Conservation (phyloP, 2,888 invertebrate genomes). For the Diarsia mendica region DNA sequence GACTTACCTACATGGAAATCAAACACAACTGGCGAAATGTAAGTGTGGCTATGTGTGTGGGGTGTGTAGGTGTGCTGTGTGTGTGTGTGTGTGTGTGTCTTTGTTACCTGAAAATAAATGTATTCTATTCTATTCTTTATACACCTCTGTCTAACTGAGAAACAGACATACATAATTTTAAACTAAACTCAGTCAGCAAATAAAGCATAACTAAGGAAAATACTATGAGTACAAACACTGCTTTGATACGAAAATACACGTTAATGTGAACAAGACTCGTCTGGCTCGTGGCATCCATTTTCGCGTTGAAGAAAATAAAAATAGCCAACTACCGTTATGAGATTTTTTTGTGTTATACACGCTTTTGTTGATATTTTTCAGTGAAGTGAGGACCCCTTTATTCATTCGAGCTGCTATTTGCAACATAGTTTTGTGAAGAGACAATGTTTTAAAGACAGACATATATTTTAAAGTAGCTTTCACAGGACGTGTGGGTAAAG, state of each 20-base stretch:
- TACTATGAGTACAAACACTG: not conserved
- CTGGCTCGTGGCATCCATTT: conserved; percentile 43
- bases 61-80: too few relatives aligned
- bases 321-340: conserved; percentile 17
- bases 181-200: conserved; percentile 5
- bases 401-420: not conserved
- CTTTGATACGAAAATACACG: conserved; percentile 28
- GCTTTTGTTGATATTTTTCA: conserved; percentile 21
- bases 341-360: conserved; percentile 14
- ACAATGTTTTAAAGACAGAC: not conserved
- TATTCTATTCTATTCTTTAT: too few relatives aligned
- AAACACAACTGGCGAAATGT: not conserved
- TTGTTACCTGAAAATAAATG: too few relatives aligned
- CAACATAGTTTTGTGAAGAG: not conserved
- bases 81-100: too few relatives aligned
- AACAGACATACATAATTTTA: conserved; percentile 4
- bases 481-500: too few relatives aligned
- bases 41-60: too few relatives aligned
- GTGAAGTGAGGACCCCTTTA: not conserved
- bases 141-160: not conserved
- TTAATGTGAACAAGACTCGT: conserved; percentile 17
- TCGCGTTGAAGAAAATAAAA: conserved; percentile 42
- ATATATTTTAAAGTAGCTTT: not conserved
- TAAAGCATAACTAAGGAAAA: conserved; percentile 17
- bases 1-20: not conserved